phyloP scores from a whole-genome alignment of 2,113 vertebrate genomes.

The Rhea pennata region DNA sequence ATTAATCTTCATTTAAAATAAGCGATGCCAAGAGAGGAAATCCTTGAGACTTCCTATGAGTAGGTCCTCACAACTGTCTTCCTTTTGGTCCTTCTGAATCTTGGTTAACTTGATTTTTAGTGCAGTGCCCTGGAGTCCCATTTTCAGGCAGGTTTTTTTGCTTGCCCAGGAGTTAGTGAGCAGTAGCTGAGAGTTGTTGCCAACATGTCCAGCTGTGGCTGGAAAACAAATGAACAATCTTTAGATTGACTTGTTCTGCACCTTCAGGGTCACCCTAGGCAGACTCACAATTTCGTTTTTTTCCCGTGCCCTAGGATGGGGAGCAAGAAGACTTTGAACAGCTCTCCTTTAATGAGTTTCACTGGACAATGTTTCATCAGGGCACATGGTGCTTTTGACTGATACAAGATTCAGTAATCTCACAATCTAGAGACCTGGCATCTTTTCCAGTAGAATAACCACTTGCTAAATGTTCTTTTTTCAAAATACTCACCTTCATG shows the following conservation, averaged over 20 bases:
- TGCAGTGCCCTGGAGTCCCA: neutral
- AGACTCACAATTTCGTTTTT: neutral
- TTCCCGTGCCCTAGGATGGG: neutral
- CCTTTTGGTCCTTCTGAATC: neutral
- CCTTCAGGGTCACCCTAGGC: neutral
- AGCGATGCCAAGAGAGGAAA: neutral
- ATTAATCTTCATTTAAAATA: neutral
- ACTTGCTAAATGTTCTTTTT: neutral
- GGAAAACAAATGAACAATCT: neutral
- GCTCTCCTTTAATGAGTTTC: neutral
- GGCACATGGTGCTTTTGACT: neutral
- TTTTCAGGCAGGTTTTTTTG: neutral
- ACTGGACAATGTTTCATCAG: neutral
- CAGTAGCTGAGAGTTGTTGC: neutral
- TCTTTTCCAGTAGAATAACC: neutral
- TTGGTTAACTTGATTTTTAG: neutral
- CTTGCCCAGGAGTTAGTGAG: neutral
- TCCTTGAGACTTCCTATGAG: neutral
- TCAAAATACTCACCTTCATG: neutral
- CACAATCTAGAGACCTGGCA: neutral
- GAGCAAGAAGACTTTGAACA: neutral
- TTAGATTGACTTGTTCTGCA: neutral
- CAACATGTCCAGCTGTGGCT: neutral
- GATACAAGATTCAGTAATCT: neutral
- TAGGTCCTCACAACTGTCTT: neutral